These are phyloP conservation scores for Syndactyla subalaris DNA, from an alignment of 2,797 vertebrate genomes.

Conservation along the genomic window DNA sequence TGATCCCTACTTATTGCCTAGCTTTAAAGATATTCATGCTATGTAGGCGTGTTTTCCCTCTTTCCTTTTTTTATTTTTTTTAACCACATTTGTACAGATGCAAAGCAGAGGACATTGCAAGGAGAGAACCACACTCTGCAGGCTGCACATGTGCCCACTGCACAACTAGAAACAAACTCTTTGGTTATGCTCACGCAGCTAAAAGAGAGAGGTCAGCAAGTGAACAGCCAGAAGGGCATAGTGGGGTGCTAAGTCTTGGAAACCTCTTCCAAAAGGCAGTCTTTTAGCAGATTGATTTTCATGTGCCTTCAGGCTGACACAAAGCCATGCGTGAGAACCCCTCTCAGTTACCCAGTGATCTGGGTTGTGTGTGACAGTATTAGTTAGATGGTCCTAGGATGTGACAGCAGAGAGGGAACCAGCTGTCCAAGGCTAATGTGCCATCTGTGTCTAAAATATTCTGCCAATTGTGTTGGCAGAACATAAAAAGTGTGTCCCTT, in stretches of 20 bases:
- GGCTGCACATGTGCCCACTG: background rate
- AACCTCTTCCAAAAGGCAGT: conserved; percentile 24
- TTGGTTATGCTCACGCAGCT: background rate
- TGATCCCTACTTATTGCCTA: background rate
- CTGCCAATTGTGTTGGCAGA: conserved; percentile 86
- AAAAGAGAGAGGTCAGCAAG: conserved; percentile 16
- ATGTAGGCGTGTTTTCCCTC: background rate
- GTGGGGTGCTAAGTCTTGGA: conserved; percentile 37
- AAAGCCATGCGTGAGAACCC: conserved; percentile 46
- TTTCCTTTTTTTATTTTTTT: background rate
- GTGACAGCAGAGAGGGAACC: conserved; percentile 75
- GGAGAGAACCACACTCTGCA: background rate
- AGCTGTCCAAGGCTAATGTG: conserved; percentile 90
- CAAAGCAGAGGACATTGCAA: conserved; percentile 20
- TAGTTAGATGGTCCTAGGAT: conserved; percentile 77
- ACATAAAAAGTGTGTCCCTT: conserved; percentile 81
- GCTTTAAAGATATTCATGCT: background rate
- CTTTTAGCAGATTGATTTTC: conserved; percentile 71
- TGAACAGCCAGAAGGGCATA: conserved; percentile 22
- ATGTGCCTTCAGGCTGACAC: conserved; percentile 54
- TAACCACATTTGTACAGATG: background rate
- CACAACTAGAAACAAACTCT: background rate
- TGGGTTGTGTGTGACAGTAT: conserved; percentile 71
- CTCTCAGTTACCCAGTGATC: conserved; percentile 67
- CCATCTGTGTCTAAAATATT: conserved; percentile 89